Base-by-base conservation (phyloP, 1,140 invertebrate genomes). In the Lamellibrachia luymesi region DNA sequence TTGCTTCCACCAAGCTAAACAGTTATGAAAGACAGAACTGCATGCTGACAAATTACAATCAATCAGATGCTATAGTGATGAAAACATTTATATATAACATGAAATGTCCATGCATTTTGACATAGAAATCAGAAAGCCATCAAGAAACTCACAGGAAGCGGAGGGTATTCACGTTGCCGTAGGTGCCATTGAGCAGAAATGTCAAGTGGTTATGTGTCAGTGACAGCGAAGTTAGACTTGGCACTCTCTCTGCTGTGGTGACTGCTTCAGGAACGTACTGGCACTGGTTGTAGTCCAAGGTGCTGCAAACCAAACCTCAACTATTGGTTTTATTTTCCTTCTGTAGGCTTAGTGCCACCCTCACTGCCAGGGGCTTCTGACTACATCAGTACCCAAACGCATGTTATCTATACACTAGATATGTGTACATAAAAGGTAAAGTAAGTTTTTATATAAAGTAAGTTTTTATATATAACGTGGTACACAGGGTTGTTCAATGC, bases 241-340 rank as follows among this genome's bases (percentile, higher is more conserved):
- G 94, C 38, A 94, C 90, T 13, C 93, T 91, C 17, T 38, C 92
- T 51, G 52, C 92, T 90, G 38, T 92, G 51, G 92, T 92, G 13
- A 94, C 90, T 2, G 94, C 94, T 38, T 92, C 90, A 56, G 94
- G 94, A 25, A 94, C 92, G 93, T 94, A 94, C 92, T 94, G 94
- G 2, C 94, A 93, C 10, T 51, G 27, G 64, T 94, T 94, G 51
- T 49, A 92, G 38, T n/a, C 64, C 22, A 94, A 50, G 51, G 94
- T 7, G 49, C 94, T 94, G 93, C n/a, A 91, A 52, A n/a, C 64
- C 25, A 64, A 80, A 49, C 38, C 49, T 80, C 8, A 56, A 50
- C 25, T 50, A 38, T 38, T 38, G 38, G 38, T 38, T 38, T 38
- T 38, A 38, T 38, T 38, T 38, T 38, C 38, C 38, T 38, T 38